Conservation (phyloP, 2,888 invertebrate species). For the Pachydiplax longipennis region DNA sequence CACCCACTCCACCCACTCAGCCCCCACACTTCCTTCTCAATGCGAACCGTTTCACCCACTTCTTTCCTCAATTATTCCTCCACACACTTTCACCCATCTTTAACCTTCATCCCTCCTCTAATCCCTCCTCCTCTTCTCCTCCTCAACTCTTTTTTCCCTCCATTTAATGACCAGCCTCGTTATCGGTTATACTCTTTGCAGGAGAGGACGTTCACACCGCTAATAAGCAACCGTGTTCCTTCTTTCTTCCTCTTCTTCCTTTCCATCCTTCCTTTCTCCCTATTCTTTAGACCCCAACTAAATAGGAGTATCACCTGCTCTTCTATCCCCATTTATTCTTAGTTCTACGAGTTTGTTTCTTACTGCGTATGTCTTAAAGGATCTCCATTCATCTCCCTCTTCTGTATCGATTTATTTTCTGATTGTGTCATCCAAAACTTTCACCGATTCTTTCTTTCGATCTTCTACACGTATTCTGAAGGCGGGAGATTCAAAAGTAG, state of each 20-base stretch:
- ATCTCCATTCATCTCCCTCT: too few species aligned
- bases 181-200: slow-evolving; percentile 21
- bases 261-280: not conserved
- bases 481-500: too few species aligned
- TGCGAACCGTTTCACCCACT: not conserved
- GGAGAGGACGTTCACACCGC: slow-evolving; percentile 33
- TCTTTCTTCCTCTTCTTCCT: too few species aligned
- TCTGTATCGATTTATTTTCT: too few species aligned
- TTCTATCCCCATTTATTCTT: not conserved
- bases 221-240: slow-evolving; percentile 10
- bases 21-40: not conserved
- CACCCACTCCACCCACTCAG: not conserved
- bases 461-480: too few species aligned
- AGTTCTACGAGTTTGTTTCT: not conserved
- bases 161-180: slow-evolving; percentile 33
- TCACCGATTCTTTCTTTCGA: not conserved
- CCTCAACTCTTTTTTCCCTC: not conserved
- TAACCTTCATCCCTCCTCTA: not conserved
- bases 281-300: too few species aligned
- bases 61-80: not conserved
- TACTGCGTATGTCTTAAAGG: too few species aligned
- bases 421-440: too few species aligned
- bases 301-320: too few species aligned
- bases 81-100: not conserved
- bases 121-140: not conserved